Evolutionary conservation across 2,888 invertebrate genomes (phyloP).

Genomic region (Thera britannica): DNA sequence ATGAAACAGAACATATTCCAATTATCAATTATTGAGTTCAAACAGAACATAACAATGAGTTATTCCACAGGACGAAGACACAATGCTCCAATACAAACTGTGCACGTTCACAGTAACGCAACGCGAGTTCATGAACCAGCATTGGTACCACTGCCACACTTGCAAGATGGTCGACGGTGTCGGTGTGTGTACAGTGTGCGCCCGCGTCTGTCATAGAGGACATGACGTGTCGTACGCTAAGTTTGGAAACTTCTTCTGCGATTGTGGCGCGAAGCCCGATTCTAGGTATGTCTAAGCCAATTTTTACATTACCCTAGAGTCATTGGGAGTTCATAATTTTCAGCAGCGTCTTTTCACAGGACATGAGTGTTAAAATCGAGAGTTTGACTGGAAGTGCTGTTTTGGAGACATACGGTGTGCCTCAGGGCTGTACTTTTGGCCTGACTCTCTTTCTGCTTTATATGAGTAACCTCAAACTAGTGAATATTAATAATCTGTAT

Average conservation of each 20-base stretch:
- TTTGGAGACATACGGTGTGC: not conserved
- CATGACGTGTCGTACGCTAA: slow-evolving; percentile 99
- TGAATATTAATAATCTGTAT: too few relatives aligned
- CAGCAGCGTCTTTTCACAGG: not conserved
- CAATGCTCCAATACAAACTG: slow-evolving; percentile 92
- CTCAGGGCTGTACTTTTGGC: not conserved
- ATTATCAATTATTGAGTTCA: too few relatives aligned
- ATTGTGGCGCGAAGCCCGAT: slow-evolving; percentile 98
- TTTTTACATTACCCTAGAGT: not conserved
- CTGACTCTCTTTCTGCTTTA: not conserved
- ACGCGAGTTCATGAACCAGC: slow-evolving; percentile 99
- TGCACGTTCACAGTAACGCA: slow-evolving; percentile 99
- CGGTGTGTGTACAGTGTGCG: slow-evolving; percentile 99
- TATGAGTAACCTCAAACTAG: not conserved
- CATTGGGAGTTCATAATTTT: not conserved
- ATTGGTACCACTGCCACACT: slow-evolving; percentile 99
- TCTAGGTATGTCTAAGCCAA: slow-evolving; percentile 61
- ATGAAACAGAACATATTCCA: too few relatives aligned
- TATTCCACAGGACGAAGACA: slow-evolving; percentile 90
- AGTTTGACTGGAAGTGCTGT: not conserved
- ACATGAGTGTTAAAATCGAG: not conserved
- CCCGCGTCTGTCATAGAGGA: slow-evolving; percentile 97
- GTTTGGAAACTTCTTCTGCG: slow-evolving; percentile 99
- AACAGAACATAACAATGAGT: not conserved
- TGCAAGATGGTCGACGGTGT: slow-evolving; percentile 99